Base-by-base conservation (phyloP, 1,140 invertebrate species). In the Listronotus oregonensis region DNA sequence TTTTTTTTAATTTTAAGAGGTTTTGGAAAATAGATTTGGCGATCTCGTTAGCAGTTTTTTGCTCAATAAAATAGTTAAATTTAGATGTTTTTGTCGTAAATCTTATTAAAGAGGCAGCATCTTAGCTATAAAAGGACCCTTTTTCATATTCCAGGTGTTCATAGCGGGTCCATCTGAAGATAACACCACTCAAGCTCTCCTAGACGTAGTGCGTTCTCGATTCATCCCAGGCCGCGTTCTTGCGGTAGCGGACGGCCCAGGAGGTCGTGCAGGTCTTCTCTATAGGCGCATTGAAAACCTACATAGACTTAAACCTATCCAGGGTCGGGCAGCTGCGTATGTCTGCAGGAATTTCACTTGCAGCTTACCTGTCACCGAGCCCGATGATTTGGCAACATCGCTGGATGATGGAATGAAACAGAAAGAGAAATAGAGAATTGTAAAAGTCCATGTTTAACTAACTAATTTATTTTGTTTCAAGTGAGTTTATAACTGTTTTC, bases 331-430 rank as follows among this genome's bases (percentile, higher is more conserved):
- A 0, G 87, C 89, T 0, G 92, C 89, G 9, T 94, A 92, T 75
- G 90, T 95, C 14, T 96, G 93, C 78, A 85, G 89, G 44, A 86
- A 91, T 72, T 88, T 87, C 67, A 83, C 87, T 9, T 96, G 93
- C 73, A 89, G 87, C 1, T 80, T 94, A 64, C 93, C 93, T 3
- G 87, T 93, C 14, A 89, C 87, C 0, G 86, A 87, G 58, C 84
- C 88, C 0, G 81, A 85, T 10, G 84, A 90, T 40, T 80, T 95
- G 12, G 84, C 84, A 37, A 79, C 79, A 43, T 79, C 88, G 51
- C 80, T 92, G 10, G 85, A 85, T 54, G 79, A 84, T 52, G 63
- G 64, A 46, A 27, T 27, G 21, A 27, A 27, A 27, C 21, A 5
- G 5, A 5, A 3, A 27, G 21, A 27, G 21, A 27, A 27, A 5